Percentiles rank a stretch among this genome's conserved stretches.
Evolutionary conservation across 2,113 vertebrate genomes (phyloP).

Genomic region (Pycnonotus jocosus): DNA sequence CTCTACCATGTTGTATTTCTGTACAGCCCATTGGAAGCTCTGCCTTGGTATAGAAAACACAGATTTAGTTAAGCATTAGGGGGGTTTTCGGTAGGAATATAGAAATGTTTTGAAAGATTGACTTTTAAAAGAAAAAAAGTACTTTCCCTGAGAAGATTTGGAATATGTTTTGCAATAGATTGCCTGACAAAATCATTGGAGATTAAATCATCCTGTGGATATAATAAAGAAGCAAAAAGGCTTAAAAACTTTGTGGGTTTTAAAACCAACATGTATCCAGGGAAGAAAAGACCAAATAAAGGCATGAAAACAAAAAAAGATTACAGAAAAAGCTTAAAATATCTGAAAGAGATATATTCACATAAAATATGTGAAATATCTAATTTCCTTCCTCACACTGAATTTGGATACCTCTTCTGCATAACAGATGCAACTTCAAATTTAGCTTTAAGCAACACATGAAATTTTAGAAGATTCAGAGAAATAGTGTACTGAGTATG

Average conservation of each 20-base stretch:
- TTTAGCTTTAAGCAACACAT: not conserved
- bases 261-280: not conserved
- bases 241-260: not conserved
- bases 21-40: not conserved
- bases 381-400: not conserved
- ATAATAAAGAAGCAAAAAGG: not conserved
- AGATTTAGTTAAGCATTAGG: not conserved
- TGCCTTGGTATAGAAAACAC: not conserved
- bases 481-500: not conserved
- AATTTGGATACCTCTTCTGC: not conserved
- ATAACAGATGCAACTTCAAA: not conserved
- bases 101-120: not conserved
- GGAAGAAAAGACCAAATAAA: not conserved
- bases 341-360: not conserved
- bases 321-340: not conserved
- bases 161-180: not conserved
- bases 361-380: not conserved
- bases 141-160: not conserved
- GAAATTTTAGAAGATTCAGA: not conserved
- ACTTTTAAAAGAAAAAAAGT: not conserved
- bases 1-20: not conserved
- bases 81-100: no score
- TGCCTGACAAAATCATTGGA: not conserved
- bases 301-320: not conserved
- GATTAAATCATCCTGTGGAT: not conserved